Percentiles rank a stretch among this genome's conserved stretches.
Conservation (phyloP, 2,888 invertebrate genomes). For the Heterodera filipjevi region DNA sequence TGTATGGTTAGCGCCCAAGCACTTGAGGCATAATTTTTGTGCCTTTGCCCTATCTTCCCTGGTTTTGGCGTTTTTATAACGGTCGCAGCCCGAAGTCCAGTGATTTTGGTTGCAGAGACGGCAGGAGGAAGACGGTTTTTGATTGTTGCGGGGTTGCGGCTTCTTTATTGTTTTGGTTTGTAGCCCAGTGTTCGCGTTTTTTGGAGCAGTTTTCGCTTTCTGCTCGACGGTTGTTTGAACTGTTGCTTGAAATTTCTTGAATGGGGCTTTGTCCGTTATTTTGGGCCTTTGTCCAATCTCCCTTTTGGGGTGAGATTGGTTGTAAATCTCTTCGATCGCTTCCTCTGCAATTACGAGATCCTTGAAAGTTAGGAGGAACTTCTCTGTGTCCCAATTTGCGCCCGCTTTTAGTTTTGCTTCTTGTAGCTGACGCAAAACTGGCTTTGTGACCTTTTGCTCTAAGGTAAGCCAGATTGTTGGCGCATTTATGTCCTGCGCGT, state of each 20-base stretch:
- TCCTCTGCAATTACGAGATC: not conserved
- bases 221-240: not conserved
- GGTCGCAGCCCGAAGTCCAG: not conserved
- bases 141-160: too few species aligned
- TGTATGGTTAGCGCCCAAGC: not conserved
- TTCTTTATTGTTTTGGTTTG: too few species aligned
- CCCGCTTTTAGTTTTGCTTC: not conserved
- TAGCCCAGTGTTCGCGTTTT: not conserved
- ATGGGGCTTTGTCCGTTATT: not conserved
- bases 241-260: not conserved
- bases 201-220: not conserved
- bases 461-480: not conserved
- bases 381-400: not conserved
- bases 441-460: slow-evolving; percentile 11
- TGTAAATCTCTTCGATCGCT: slow-evolving; percentile 17
- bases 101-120: not conserved
- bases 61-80: not conserved
- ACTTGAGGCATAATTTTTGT: not conserved
- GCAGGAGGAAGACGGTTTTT: too few species aligned
- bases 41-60: not conserved
- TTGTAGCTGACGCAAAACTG: not conserved
- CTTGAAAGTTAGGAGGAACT: not conserved
- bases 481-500: not conserved
- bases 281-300: not conserved
- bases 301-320: slow-evolving; percentile 5